A percentile compares a stretch with the other conserved stretches of the same genome.
Conservation (phyloP, 2,113 vertebrate genomes). For the Origma solitaria region DNA sequence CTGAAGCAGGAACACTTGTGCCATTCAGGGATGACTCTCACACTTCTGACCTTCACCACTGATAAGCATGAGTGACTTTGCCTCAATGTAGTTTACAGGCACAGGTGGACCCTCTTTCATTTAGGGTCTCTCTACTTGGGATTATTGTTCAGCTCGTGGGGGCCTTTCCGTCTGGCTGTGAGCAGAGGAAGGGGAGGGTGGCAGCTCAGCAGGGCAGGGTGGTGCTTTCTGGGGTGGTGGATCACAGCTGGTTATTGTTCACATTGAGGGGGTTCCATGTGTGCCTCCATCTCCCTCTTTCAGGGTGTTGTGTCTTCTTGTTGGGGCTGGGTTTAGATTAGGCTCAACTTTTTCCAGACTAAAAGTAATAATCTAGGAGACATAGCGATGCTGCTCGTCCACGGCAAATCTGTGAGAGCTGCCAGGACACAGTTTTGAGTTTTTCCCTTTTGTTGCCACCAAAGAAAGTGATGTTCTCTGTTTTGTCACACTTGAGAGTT, state of each 20-base stretch:
- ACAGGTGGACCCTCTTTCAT: neutral
- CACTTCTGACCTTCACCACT: neutral
- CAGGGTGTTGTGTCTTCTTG: neutral
- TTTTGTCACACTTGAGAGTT: neutral
- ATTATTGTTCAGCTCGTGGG: neutral
- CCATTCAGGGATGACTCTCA: neutral
- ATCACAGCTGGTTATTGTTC: neutral
- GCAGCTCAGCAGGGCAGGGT: neutral
- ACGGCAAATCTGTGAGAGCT: neutral
- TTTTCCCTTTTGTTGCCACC: neutral
- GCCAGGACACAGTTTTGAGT: neutral
- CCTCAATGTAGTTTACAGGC: neutral
- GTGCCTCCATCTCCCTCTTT: neutral
- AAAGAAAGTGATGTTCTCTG: neutral
- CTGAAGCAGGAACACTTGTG: constrained; percentile 21
- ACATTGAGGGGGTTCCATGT: neutral
- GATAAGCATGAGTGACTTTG: neutral
- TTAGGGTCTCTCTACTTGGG: neutral
- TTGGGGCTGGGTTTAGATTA: neutral
- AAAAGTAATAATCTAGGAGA: neutral
- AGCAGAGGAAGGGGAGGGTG: neutral
- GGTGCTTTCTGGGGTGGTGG: neutral
- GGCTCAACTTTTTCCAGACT: neutral
- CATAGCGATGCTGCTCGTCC: neutral
- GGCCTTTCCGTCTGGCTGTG: neutral